phyloP scores from a whole-genome alignment of 2,797 vertebrate species.

The Enteromius viviparus region DNA sequence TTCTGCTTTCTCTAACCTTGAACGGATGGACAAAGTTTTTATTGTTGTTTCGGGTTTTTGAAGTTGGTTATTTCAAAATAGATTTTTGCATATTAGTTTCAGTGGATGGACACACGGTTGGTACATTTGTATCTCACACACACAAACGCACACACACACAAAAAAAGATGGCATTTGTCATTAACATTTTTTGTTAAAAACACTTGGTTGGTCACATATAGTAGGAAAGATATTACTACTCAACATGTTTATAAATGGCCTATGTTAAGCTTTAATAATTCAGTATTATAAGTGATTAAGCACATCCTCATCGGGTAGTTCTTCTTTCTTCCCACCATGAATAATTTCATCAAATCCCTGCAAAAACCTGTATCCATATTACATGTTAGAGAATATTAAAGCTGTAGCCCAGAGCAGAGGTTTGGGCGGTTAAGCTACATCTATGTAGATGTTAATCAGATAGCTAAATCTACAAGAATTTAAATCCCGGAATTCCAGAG shows the following conservation, averaged over 20 bases:
- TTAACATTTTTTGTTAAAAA: background rate
- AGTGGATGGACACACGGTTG: background rate
- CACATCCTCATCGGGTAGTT: slow-evolving; percentile 36
- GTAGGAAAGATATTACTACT: slow-evolving; percentile 58
- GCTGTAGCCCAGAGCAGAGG: slow-evolving; percentile 25
- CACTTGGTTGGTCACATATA: slow-evolving; percentile 34
- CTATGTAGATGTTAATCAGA: slow-evolving; percentile 40
- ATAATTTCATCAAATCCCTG: slow-evolving; percentile 63
- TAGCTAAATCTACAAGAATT: slow-evolving; percentile 44
- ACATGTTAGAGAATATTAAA: slow-evolving; percentile 55
- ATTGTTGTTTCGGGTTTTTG: background rate
- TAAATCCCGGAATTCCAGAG: slow-evolving; percentile 35
- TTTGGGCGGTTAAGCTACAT: slow-evolving; percentile 26
- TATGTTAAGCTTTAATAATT: slow-evolving; percentile 48
- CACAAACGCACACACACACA: background rate
- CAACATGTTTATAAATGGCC: slow-evolving; percentile 41
- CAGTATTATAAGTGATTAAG: slow-evolving; percentile 33
- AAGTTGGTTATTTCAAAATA: background rate
- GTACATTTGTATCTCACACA: background rate
- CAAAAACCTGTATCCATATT: slow-evolving; percentile 56
- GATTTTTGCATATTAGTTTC: background rate
- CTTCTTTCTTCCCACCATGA: slow-evolving; percentile 59
- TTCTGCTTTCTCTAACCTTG: background rate
- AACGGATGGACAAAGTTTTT: background rate
- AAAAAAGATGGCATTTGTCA: background rate